Percentiles rank a stretch among this genome's conserved stretches.
Evolutionary conservation across 92 coral and sea anemone species (phyloP).

Genomic region (Porites evermanni): DNA sequence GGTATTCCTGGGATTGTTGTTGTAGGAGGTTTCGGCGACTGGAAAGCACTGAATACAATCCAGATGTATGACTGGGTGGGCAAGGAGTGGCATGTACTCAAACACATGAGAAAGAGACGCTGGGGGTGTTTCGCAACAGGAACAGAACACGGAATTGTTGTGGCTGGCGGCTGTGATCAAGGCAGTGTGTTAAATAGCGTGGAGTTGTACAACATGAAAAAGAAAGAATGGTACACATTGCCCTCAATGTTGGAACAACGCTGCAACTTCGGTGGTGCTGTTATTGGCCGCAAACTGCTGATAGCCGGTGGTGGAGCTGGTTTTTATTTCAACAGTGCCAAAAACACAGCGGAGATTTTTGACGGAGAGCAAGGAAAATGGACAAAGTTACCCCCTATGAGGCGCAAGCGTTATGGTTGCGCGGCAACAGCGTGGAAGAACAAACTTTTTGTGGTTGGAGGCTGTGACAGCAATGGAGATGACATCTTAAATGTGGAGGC

Average conservation of each 20-base stretch:
- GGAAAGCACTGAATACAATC: slow-evolving; percentile 83
- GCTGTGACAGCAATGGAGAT: slow-evolving; percentile 70
- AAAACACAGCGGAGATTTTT: slow-evolving; percentile 78
- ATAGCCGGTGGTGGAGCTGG: slow-evolving; percentile 87
- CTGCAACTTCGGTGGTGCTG: slow-evolving; percentile 86
- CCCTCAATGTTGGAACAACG: slow-evolving; percentile 73
- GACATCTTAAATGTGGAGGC: slow-evolving; percentile 82
- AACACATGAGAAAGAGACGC: slow-evolving; percentile 83
- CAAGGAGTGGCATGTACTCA: slow-evolving; percentile 73
- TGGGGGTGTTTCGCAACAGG: slow-evolving; percentile 82
- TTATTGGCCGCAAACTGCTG: slow-evolving; percentile 71
- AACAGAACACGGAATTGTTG: slow-evolving; percentile 83
- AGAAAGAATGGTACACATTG: slow-evolving; percentile 81
- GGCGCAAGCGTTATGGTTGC: slow-evolving; percentile 82
- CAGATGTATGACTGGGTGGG: slow-evolving; percentile 87
- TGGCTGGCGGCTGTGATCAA: slow-evolving; percentile 88
- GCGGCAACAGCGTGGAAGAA: slow-evolving; percentile 78
- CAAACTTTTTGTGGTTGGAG: slow-evolving; percentile 85
- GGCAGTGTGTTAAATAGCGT: slow-evolving; percentile 83
- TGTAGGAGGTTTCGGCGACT: slow-evolving; percentile 85
- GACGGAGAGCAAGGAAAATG: slow-evolving; percentile 82
- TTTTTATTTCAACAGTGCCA: slow-evolving; percentile 91
- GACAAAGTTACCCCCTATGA: slow-evolving; percentile 81
- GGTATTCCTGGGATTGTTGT: slow-evolving; percentile 80
- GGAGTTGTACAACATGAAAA: slow-evolving; percentile 79